Evolutionary conservation across 1,140 invertebrate genomes (phyloP).

Genomic region (Acyrthosiphon pisum): DNA sequence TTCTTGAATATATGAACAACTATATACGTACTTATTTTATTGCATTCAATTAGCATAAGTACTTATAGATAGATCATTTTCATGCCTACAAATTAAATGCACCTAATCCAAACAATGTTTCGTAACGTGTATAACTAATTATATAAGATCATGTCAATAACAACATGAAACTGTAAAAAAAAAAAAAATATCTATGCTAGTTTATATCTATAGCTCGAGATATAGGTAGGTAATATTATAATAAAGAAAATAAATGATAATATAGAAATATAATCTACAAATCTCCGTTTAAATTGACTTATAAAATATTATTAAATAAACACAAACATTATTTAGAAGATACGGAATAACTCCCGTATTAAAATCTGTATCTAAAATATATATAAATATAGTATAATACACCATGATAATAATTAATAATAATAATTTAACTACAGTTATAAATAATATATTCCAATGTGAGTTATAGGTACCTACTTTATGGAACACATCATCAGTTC

Average conservation of each 20-base stretch:
- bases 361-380: not conserved
- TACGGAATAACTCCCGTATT: not conserved
- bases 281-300: not conserved
- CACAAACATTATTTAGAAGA: not conserved
- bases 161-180: not conserved
- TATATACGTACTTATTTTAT: not conserved
- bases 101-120: conserved; percentile 4
- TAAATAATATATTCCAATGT: not conserved
- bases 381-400: not conserved
- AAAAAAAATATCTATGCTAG: not conserved
- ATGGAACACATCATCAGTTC: not conserved
- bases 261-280: not conserved
- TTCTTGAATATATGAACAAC: not conserved
- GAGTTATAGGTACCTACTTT: not conserved
- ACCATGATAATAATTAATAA: not conserved
- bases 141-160: conserved; percentile 28
- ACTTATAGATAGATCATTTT: not conserved
- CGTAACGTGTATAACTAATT: not conserved
- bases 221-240: not conserved
- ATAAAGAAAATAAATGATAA: not conserved
- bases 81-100: not conserved
- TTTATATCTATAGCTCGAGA: not conserved
- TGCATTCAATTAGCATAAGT: not conserved
- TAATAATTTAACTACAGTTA: not conserved
- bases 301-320: not conserved